Evolutionary conservation across 2,888 invertebrate species (phyloP), one percentile per base, ranked within the genome.

Genomic region (Drosophila percnosoma): DNA sequence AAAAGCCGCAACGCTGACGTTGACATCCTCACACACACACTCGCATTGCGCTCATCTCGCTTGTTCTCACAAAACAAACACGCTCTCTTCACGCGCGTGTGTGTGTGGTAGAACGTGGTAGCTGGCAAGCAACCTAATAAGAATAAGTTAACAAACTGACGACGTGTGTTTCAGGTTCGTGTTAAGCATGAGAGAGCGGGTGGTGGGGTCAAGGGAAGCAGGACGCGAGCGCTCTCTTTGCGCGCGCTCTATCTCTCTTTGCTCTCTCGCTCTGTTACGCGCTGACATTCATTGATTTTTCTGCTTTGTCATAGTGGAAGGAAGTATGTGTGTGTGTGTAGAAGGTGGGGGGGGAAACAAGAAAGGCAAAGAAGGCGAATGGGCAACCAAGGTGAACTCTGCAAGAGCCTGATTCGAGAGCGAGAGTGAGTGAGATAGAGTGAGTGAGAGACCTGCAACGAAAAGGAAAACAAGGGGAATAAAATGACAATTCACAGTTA

Each of bases 271-370:
- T 62, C 78, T 76, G 67, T 80, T 71, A 72, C 69, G 62, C 78
- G 38, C 82, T 77, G 78, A 73, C 80, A 82, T 91, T 90, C 90
- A 91, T 90, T 90, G 90, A 90, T 90, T 90, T 90, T 90, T 90
- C 89, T 90, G 87, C 76, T 80, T 84, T 78, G 80, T 65, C 68
- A 61, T 48, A 64, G 64, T 51, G 63, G 42, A 57, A 42, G 42
- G 57, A 57, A 31, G 42, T 42, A 31, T 57, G 29, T 21, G 15
- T 40, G 42, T 1, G n/a, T 21, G 11, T 11, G 11, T 10, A 21
- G 21, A 21, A 21, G 21, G 18, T 54, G 36, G 54, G 53, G 8
- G 21, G 18, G 31, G 24, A n/a, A 11, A 31, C 18, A 27, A 34
- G 55, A 18, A 29, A 31, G n/a, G 27, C 42, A 31, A 51, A 58